phyloP scores from a whole-genome alignment of 2,888 invertebrate genomes.

The Diarsia dahlii region DNA sequence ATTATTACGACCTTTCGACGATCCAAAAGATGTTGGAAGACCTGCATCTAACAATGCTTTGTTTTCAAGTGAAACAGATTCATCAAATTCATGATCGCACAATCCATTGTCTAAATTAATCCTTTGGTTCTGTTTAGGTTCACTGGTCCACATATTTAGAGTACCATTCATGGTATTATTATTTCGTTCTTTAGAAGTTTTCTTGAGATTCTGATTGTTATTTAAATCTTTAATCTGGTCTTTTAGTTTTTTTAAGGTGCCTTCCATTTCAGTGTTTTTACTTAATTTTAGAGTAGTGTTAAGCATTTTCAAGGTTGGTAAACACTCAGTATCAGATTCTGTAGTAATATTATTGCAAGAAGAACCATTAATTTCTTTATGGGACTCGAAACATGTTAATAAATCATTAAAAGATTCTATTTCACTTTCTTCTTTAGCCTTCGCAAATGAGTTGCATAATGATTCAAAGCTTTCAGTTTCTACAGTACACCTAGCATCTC shows the following conservation, averaged over 20 bases:
- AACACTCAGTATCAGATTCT: constrained; percentile 2
- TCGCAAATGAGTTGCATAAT: constrained; percentile 71
- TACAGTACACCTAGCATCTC: constrained; percentile 50
- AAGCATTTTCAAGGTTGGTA: constrained; percentile 1
- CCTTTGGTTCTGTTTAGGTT: not conserved
- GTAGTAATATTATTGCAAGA: not conserved
- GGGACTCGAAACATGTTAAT: constrained; percentile 73
- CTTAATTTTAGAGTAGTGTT: constrained; percentile 12
- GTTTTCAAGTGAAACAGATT: constrained; percentile 21
- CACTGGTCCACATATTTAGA: too few species aligned
- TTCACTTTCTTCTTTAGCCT: constrained; percentile 48
- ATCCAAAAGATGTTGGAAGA: constrained; percentile 74
- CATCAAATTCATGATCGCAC: constrained; percentile 35
- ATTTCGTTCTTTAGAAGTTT: not conserved
- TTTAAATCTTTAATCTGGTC: constrained; percentile 18
- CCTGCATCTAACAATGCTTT: constrained; percentile 69
- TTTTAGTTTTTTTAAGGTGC: constrained; percentile 23
- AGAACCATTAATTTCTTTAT: constrained; percentile 28
- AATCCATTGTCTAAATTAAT: not conserved
- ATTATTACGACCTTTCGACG: constrained; percentile 59
- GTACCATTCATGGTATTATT: not conserved
- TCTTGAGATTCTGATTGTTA: constrained; percentile 6
- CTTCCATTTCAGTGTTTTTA: constrained; percentile 32
- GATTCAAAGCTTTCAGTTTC: constrained; percentile 53
- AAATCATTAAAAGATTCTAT: constrained; percentile 78